Evolutionary conservation across 2,113 vertebrate species (phyloP).

Genomic region (Microcebus jonahi): DNA sequence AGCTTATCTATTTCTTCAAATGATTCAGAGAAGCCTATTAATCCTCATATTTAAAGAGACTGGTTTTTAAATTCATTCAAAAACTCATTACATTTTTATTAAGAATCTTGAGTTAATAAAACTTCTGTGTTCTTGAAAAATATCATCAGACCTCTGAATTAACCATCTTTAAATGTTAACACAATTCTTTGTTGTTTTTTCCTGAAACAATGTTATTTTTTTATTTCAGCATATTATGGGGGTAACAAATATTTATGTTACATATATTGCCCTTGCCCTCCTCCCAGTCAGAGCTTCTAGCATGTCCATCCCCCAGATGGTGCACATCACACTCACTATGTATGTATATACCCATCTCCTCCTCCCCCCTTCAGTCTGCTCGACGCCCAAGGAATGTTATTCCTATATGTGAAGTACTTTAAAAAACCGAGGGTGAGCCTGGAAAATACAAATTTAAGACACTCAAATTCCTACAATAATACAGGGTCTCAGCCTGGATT

Average conservation of each 20-base stretch:
- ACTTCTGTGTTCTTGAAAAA: constrained; percentile 1
- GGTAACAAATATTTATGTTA: too few relatives aligned
- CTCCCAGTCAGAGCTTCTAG: too few relatives aligned
- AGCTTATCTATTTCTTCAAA: background rate
- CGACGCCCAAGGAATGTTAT: too few relatives aligned
- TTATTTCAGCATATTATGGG: too few relatives aligned
- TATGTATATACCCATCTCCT: too few relatives aligned
- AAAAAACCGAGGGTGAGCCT: background rate
- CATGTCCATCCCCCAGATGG: too few relatives aligned
- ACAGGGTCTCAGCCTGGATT: background rate
- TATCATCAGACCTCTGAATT: background rate
- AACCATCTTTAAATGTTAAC: background rate
- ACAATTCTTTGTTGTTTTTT: background rate
- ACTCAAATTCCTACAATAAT: background rate
- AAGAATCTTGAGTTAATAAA: background rate
- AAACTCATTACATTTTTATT: constrained; percentile 18
- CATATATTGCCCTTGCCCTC: too few relatives aligned
- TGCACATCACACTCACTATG: too few relatives aligned
- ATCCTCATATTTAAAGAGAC: background rate
- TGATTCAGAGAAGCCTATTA: background rate
- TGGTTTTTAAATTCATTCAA: background rate
- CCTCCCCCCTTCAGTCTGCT: too few relatives aligned
- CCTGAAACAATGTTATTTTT: too few relatives aligned
- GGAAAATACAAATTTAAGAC: constrained; percentile 9
- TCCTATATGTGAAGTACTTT: background rate